Evolutionary conservation across 2,113 vertebrate species (phyloP).

Genomic region (Zapus hudsonius): DNA sequence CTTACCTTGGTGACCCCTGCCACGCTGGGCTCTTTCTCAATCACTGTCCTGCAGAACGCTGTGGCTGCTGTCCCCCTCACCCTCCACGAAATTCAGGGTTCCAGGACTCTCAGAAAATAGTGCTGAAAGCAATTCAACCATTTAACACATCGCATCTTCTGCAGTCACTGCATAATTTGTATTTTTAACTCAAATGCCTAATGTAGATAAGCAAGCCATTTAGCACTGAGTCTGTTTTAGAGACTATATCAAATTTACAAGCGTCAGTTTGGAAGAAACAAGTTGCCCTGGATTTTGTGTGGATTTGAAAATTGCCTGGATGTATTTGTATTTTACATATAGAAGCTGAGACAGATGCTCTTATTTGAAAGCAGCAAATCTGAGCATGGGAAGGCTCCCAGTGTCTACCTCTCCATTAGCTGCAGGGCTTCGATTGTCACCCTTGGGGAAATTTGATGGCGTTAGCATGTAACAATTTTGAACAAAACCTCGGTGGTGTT

Average conservation of each 20-base stretch:
- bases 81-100: conserved; percentile 75
- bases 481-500: conserved; percentile 19
- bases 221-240: conserved; percentile 69
- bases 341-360: conserved; percentile 68
- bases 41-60: conserved; percentile 60
- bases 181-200: conserved; percentile 77
- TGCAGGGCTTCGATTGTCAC: conserved; percentile 19
- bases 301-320: conserved; percentile 73
- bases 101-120: conserved; percentile 82
- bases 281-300: conserved; percentile 66
- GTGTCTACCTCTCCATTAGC: conserved; percentile 55
- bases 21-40: conserved; percentile 75
- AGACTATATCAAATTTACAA: conserved; percentile 73
- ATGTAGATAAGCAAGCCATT: conserved; percentile 76
- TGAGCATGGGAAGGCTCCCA: conserved; percentile 56
- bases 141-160: conserved; percentile 75
- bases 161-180: conserved; percentile 75
- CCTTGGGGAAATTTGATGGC: conserved; percentile 44
- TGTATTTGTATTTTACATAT: conserved; percentile 78
- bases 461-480: conserved; percentile 59
- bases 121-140: conserved; percentile 78
- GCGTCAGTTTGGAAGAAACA: conserved; percentile 70
- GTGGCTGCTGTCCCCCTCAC: conserved; percentile 29
- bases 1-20: conserved; percentile 57
- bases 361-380: conserved; percentile 66